phyloP scores from a whole-genome alignment of 2,888 invertebrate species.

The Diachrysia chrysitis region DNA sequence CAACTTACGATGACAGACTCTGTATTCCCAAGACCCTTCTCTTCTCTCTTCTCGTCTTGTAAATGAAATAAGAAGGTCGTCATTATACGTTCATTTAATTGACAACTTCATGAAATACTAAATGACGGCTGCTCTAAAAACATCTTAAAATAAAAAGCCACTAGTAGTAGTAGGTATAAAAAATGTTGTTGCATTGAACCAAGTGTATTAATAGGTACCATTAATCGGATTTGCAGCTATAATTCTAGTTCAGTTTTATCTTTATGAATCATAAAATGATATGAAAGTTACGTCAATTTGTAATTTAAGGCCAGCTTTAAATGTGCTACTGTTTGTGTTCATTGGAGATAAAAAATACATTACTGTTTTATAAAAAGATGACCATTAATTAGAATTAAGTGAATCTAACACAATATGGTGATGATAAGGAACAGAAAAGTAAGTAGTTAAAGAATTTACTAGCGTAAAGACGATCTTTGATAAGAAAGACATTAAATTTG shows the following conservation, averaged over 20 bases:
- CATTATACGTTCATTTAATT: not conserved
- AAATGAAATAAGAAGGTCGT: no score
- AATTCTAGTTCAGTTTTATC: conserved; percentile 37
- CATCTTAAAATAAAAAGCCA: not conserved
- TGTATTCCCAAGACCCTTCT: no score
- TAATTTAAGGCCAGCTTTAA: conserved; percentile 17
- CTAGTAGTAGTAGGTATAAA: conserved; percentile 24
- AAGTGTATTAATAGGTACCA: not conserved
- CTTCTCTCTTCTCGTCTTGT: no score
- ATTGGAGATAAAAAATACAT: not conserved
- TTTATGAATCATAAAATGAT: conserved; percentile 41
- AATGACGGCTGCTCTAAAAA: not conserved
- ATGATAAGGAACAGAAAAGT: not conserved
- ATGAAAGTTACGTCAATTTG: conserved; percentile 34
- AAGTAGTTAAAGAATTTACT: not conserved
- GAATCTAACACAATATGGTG: not conserved
- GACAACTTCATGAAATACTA: no score
- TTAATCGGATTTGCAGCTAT: conserved; percentile 38
- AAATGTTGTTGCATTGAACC: conserved; percentile 21
- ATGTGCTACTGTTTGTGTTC: not conserved
- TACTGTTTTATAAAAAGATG: not conserved
- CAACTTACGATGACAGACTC: no score
- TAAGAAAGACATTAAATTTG: not conserved
- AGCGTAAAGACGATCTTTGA: not conserved
- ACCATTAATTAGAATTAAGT: not conserved